Conservation (phyloP, 2,888 invertebrate species). For the Odontothrips loti region DNA sequence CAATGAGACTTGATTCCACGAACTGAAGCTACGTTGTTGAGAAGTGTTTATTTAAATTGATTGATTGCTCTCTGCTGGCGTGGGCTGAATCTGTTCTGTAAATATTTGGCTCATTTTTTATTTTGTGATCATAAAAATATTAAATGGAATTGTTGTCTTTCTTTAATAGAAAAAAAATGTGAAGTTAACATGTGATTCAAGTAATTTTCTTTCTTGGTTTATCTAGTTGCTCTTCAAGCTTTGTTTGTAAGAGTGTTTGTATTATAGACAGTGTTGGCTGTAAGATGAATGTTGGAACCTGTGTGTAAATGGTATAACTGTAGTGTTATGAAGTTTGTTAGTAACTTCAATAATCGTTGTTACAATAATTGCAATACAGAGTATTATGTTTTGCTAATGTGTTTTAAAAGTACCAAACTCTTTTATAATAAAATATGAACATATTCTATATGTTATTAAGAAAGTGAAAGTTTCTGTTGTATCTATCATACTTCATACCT, state of each 20-base stretch:
- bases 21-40: background rate
- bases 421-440: constrained; percentile 25
- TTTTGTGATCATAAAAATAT: constrained; percentile 1
- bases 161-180: background rate
- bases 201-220: background rate
- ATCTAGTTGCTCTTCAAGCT: constrained; percentile 12
- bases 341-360: constrained; percentile 23
- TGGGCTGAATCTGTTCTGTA: background rate
- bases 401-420: constrained; percentile 26
- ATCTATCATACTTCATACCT: constrained; percentile 4
- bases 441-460: constrained; percentile 22
- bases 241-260: constrained; percentile 15
- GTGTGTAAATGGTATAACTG: constrained; percentile 26
- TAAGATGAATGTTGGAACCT: constrained; percentile 23
- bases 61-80: constrained; percentile 15
- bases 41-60: background rate
- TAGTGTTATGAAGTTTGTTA: constrained; percentile 23
- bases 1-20: constrained; percentile 16
- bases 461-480: constrained; percentile 21
- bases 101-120: constrained; percentile 2
- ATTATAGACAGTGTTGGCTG: constrained; percentile 23
- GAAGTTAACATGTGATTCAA: constrained; percentile 6
- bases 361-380: constrained; percentile 25
- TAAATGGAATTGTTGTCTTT: background rate
- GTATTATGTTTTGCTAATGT: constrained; percentile 27